phyloP scores from a whole-genome alignment of 2,888 invertebrate species.

The Hydraecia micacea region DNA sequence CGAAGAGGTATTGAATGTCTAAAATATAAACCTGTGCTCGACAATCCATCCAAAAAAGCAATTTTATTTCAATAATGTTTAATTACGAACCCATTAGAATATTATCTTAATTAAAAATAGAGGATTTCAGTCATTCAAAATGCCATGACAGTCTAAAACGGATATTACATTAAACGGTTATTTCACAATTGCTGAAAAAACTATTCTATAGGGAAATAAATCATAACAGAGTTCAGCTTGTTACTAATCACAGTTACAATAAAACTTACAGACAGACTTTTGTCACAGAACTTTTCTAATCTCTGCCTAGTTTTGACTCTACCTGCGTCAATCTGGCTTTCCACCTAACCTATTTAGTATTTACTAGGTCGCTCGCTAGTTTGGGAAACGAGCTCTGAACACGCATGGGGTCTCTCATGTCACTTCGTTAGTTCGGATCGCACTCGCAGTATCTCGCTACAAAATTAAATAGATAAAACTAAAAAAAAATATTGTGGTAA shows the following conservation, averaged over 20 bases:
- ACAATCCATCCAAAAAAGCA: neutral
- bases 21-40: constrained; percentile 5
- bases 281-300: constrained; percentile 50
- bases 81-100: neutral
- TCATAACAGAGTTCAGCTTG: constrained; percentile 12
- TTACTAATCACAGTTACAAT: constrained; percentile 28
- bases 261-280: constrained; percentile 26
- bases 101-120: neutral
- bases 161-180: neutral
- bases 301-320: constrained; percentile 38
- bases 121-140: neutral
- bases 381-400: constrained; percentile 70
- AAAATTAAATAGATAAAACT: constrained; percentile 4
- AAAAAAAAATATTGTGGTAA: neutral
- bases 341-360: constrained; percentile 71
- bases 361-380: constrained; percentile 72
- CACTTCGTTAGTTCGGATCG: constrained; percentile 49
- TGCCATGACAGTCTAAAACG: neutral
- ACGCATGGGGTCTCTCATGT: constrained; percentile 67
- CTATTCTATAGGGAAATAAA: neutral
- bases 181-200: neutral
- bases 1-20: constrained; percentile 25
- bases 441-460: constrained; percentile 14
- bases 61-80: neutral
- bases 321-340: constrained; percentile 55